Conservation (phyloP, 1,140 invertebrate species). For the Camponotus floridanus region DNA sequence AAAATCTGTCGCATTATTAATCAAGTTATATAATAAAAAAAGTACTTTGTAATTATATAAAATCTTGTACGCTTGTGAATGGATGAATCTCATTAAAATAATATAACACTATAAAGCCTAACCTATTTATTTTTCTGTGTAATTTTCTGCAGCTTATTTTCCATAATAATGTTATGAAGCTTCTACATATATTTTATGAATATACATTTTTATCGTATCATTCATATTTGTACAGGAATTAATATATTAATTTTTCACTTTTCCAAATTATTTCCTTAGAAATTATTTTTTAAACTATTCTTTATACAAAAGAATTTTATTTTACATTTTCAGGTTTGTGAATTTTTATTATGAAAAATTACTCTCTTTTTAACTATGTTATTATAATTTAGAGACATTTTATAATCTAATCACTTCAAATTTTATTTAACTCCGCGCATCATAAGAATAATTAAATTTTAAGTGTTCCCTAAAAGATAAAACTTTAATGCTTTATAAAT, state of each 20-base stretch:
- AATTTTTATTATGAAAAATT: no score
- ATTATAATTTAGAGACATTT: no score
- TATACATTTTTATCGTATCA: neutral
- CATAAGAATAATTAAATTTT: no score
- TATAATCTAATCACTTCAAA: neutral
- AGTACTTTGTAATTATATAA: slow-evolving; percentile 56
- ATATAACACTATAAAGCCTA: slow-evolving; percentile 37
- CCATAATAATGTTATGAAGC: neutral
- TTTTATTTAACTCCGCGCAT: neutral
- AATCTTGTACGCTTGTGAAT: slow-evolving; percentile 60
- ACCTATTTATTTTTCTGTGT: slow-evolving; percentile 36
- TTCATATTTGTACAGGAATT: no score
- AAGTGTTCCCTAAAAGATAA: neutral
- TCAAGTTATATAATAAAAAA: slow-evolving; percentile 47
- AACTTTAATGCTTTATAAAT: neutral
- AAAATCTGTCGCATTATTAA: slow-evolving; percentile 38
- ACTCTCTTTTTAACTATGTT: no score
- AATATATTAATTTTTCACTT: no score
- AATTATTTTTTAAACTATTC: no score
- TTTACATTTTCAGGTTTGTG: no score
- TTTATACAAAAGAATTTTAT: no score
- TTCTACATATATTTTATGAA: slow-evolving; percentile 5
- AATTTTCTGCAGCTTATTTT: slow-evolving; percentile 1
- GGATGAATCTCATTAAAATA: slow-evolving; percentile 57
- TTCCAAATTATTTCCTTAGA: neutral